Conservation (phyloP, 2,888 invertebrate genomes). For the Oscheius sp. region DNA sequence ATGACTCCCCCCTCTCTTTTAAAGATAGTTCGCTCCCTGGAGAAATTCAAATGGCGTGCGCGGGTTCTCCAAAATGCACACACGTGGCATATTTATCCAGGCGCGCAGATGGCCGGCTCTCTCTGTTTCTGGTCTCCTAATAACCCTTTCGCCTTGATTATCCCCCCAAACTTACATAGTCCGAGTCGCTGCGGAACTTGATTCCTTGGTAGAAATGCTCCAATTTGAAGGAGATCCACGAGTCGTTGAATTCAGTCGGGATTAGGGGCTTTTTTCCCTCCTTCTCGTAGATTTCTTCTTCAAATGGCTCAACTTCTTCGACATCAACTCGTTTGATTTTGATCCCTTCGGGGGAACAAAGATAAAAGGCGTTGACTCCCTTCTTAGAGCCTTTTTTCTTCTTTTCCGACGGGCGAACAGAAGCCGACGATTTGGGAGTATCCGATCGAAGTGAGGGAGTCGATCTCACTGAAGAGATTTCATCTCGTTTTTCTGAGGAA, state of each 20-base stretch:
- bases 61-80: not conserved
- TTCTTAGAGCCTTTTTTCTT: no score
- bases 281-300: not conserved
- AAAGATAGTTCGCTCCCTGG: no score
- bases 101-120: conserved; percentile 3
- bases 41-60: not conserved
- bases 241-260: not conserved
- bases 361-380: no score
- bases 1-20: no score
- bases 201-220: conserved; percentile 3
- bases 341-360: no score
- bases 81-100: conserved; percentile 18
- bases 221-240: conserved; percentile 4
- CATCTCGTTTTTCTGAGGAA: not conserved
- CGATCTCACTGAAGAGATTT: not conserved
- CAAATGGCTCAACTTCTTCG: not conserved
- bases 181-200: not conserved
- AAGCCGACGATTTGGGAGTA: not conserved
- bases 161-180: conserved; percentile 6
- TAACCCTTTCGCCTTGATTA: not conserved
- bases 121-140: not conserved
- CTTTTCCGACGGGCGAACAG: no score
- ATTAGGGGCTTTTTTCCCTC: not conserved
- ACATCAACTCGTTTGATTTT: no score
- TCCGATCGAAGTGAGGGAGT: not conserved